Evolutionary conservation across 2,113 vertebrate species (phyloP).

Genomic region (Elephas maximus): DNA sequence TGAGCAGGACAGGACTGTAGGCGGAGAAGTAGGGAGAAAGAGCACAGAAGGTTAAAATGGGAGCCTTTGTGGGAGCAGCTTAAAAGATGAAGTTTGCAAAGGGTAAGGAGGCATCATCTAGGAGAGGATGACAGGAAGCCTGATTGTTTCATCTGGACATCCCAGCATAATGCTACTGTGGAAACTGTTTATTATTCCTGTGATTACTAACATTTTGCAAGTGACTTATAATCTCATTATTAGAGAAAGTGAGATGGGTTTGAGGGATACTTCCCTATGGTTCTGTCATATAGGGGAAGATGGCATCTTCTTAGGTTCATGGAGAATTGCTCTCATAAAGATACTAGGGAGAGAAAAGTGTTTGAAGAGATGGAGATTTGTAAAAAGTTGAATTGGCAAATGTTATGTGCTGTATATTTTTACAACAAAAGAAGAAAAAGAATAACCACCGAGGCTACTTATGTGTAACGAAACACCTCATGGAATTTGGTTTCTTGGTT

Average conservation of each 20-base stretch:
- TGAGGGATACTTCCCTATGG: not conserved
- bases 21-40: not conserved
- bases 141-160: not conserved
- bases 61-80: not conserved
- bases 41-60: not conserved
- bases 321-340: not conserved
- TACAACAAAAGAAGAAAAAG: not conserved
- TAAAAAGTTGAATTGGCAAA: not conserved
- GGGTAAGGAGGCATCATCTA: not conserved
- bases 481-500: not conserved
- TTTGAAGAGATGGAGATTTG: slow-evolving; percentile 20
- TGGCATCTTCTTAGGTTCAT: slow-evolving; percentile 16
- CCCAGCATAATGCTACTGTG: not conserved
- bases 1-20: not conserved
- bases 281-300: slow-evolving; percentile 39
- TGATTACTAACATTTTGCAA: slow-evolving; percentile 12
- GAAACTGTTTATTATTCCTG: slow-evolving; percentile 1
- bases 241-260: not conserved
- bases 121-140: not conserved
- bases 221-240: slow-evolving; percentile 41
- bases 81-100: not conserved
- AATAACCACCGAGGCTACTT: not conserved
- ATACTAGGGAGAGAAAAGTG: not conserved
- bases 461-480: not conserved
- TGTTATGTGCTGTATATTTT: not conserved